Evolutionary conservation across 2,113 vertebrate species (phyloP), one percentile per base, ranked within the genome.

Genomic region (Neofelis nebulosa): DNA sequence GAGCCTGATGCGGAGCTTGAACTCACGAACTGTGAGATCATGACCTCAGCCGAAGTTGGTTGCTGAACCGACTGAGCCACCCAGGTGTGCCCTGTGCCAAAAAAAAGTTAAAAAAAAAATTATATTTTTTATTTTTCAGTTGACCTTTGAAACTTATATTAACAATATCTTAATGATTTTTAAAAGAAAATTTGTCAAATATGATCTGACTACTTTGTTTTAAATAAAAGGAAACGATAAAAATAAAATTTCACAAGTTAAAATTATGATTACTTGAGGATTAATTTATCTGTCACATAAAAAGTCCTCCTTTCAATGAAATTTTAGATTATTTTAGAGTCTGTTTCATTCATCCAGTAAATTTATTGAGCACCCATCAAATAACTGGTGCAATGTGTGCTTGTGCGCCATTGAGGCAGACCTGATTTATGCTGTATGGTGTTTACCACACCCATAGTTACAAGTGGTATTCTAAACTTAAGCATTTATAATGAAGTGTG

Each of bases 311-410:
- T 90, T 88, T 91, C 29, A 93, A 3, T 97, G 80, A 95, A 66
- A 21, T 94, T 94, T 95, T 79, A 78, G n/a, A 41, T 79, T 85
- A 93, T 82, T 91, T 97, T 83, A 55, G 65, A 63, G 29, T 87
- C 86, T 90, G 12, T 94, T 96, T 95, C 69, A 74, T 50, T 96
- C 7, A 91, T 96, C 90, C 29, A 90, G 9, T 50, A 78, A 25
- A 21, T 84, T 68, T 85, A 65, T 76, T 71, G 29, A 93, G 76
- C 78, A 38, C 52, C 33, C 9, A 27, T 73, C 16, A 57, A 5
- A 61, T 91, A 19, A 5, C 31, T 50, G 41, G 38, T 0, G 1
- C 15, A 50, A 1, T 79, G 27, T 94, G 38, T 87, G 71, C 5
- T 91, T 95, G 66, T 63, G 61, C 1, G 3, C 57, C 57, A 23